Evolutionary conservation across 2,113 vertebrate genomes (phyloP), one percentile per base, ranked within the genome.

Genomic region (Fulmarus glacialis): DNA sequence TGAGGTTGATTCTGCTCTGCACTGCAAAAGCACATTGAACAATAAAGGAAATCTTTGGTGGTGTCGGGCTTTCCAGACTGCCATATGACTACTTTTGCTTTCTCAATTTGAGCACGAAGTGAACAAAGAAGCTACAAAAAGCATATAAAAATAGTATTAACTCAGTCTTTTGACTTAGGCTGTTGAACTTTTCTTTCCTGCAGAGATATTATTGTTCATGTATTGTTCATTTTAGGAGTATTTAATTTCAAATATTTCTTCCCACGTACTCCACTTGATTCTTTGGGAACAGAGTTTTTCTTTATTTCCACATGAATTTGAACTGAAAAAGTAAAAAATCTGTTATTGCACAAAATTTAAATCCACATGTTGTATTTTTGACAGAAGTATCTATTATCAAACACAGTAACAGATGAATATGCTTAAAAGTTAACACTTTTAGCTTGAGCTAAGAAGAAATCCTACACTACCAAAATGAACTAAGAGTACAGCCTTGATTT

Each of bases 51-150:
- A 91, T 96, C 89, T 78, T 95, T 85, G 96, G 75, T 94, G 62
- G 87, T 95, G 96, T 91, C 22, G 19, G 87, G 68, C 36, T 88
- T 93, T 95, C 73, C 89, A 96, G 87, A 36, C 93, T 97, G 92
- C 83, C 77, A 62, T 70, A 22, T 79, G 94, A 82, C 93, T 96
- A 75, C 45, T 82, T 91, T 63, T 95, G 9, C 84, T 96, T 82
- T 72, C 80, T 97, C 52, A 74, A 24, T 97, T 97, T 84, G 96
- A 93, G 66, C 88, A 89, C 7, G 21, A 95, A 96, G 43, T 79
- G 81, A 96, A 96, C 94, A 97, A 97, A 97, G 27, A 23, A 75
- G 42, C 52, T 97, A 86, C 55, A 94, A 85, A 87, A 91, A 87
- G 15, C 38, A 11, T 93, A 11, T 93, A 79, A 60, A 81, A 82